Conservation (phyloP, 2,797 vertebrate genomes). For the Gadopsis marmoratus region DNA sequence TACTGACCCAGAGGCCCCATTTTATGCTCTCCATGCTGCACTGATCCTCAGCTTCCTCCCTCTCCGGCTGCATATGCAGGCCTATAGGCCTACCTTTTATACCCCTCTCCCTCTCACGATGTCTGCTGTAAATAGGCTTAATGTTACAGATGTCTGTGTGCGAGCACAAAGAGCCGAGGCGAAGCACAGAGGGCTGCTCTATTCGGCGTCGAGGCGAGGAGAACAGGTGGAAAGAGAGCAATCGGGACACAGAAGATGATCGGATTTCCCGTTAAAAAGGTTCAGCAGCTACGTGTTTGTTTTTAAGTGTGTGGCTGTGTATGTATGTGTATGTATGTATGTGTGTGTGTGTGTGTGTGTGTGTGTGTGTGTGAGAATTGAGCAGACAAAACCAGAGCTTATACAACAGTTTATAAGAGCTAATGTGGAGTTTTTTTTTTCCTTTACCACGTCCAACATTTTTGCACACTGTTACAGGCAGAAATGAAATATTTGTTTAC, state of each 20-base stretch:
- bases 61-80: constrained; percentile 69
- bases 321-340: constrained; percentile 2
- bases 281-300: constrained; percentile 33
- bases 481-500: constrained; percentile 8
- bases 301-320: constrained; percentile 10
- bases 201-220: constrained; percentile 48
- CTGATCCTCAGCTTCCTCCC: constrained; percentile 78
- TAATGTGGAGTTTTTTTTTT: not conserved
- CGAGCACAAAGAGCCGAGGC: constrained; percentile 65
- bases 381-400: constrained; percentile 19
- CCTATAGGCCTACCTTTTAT: constrained; percentile 80
- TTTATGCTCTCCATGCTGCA: constrained; percentile 64
- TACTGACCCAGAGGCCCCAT: constrained; percentile 67
- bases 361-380: constrained; percentile 11
- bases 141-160: constrained; percentile 78
- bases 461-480: not conserved
- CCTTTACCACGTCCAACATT: too few relatives aligned
- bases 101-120: constrained; percentile 56
- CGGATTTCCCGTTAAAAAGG: constrained; percentile 58
- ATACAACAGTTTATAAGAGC: not conserved
- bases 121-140: constrained; percentile 79
- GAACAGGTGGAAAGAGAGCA: constrained; percentile 72
- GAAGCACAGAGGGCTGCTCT: constrained; percentile 67
- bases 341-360: constrained; percentile 7
- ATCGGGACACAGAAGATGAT: constrained; percentile 63